These are phyloP conservation scores for Pyrrhia umbra DNA, from an alignment of 2,888 invertebrate species.

Conservation along the genomic window DNA sequence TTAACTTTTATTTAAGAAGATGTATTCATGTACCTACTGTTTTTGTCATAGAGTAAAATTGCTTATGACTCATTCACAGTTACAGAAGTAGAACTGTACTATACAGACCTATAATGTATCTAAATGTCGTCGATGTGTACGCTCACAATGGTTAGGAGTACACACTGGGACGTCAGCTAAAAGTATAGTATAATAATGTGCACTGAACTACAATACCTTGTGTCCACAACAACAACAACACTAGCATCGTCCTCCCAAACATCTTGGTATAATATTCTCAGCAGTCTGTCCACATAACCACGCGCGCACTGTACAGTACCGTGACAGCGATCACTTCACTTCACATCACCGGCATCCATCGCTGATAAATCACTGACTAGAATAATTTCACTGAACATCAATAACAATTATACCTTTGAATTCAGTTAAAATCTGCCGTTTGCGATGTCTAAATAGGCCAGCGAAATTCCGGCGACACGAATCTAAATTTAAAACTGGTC, in stretches of 20 bases:
- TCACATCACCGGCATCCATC: conserved; percentile 54
- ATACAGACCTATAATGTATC: neutral
- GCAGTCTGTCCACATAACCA: conserved; percentile 60
- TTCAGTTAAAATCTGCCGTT: conserved; percentile 75
- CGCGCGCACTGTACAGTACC: conserved; percentile 64
- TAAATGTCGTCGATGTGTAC: conserved; percentile 19
- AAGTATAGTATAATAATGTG: conserved; percentile 16
- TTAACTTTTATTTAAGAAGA: neutral
- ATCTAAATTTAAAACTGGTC: conserved; percentile 86
- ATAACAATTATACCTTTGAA: conserved; percentile 67
- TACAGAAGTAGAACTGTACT: conserved; percentile 30
- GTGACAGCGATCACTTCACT: conserved; percentile 54
- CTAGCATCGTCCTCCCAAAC: conserved; percentile 68
- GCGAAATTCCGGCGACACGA: conserved; percentile 80
- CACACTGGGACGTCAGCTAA: conserved; percentile 14
- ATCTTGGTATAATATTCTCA: conserved; percentile 66
- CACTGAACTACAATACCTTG: conserved; percentile 71
- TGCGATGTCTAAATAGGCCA: conserved; percentile 82
- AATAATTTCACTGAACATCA: conserved; percentile 59
- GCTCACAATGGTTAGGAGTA: conserved; percentile 12
- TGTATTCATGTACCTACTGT: neutral
- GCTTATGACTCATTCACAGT: conserved; percentile 50
- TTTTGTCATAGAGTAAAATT: conserved; percentile 27
- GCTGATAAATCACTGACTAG: conserved; percentile 64
- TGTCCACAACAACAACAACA: conserved; percentile 74